Percentiles rank a stretch among this genome's conserved stretches.
phyloP scores from a whole-genome alignment of 2,888 invertebrate species.

The Sinhomidia bicolor region DNA sequence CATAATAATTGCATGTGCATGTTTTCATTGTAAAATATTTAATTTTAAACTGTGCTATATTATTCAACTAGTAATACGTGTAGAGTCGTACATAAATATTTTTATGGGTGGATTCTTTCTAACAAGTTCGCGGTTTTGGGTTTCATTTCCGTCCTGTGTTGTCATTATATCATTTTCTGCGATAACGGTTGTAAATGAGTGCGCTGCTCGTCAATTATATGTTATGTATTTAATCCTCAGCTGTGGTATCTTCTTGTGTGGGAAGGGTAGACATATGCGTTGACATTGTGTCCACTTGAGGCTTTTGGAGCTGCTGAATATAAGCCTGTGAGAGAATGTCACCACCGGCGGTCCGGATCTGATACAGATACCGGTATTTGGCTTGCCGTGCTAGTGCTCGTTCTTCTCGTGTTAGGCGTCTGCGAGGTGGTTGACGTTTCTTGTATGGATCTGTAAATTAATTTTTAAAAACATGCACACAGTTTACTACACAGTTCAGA shows the following conservation, averaged over 20 bases:
- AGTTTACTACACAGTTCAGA: too few relatives aligned
- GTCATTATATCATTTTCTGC: background rate
- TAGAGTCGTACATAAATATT: background rate
- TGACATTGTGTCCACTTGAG: conserved; percentile 78
- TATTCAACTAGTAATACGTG: background rate
- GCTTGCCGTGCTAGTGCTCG: conserved; percentile 87
- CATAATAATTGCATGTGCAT: background rate
- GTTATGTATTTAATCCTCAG: conserved; percentile 51
- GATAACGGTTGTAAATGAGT: conserved; percentile 21
- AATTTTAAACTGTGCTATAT: background rate
- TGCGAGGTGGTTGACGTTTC: conserved; percentile 82
- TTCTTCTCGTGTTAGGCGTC: conserved; percentile 87
- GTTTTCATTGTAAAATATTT: conserved; percentile 2
- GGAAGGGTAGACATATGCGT: conserved; percentile 79
- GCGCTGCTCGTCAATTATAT: background rate
- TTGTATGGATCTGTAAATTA: conserved; percentile 82
- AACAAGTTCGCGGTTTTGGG: conserved; percentile 8
- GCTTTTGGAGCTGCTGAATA: conserved; percentile 78
- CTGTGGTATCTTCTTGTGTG: conserved; percentile 71
- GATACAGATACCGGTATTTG: conserved; percentile 95
- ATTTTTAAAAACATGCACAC: background rate
- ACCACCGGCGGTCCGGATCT: conserved; percentile 93
- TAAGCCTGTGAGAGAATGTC: conserved; percentile 92
- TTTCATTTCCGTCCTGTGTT: background rate
- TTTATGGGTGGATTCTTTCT: conserved; percentile 41